Evolutionary conservation across 2,888 invertebrate species (phyloP), one percentile per base, ranked within the genome.

Genomic region (Rosalia funebris): DNA sequence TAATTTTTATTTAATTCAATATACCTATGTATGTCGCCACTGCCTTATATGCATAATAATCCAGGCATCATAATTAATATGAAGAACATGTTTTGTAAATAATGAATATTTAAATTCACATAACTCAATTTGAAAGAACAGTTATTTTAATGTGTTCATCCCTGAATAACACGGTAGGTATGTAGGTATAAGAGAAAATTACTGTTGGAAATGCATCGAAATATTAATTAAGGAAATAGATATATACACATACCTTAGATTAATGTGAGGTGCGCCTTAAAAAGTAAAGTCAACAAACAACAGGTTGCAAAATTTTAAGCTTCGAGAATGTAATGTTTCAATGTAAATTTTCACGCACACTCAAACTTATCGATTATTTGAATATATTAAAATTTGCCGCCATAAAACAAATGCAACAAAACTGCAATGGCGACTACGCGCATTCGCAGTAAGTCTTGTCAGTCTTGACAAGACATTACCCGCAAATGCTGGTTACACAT

Each of bases 341-440:
- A 4, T 36, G 14, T 1, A 15, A 46, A 37, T 54, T 46, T 47
- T 54, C 45, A 62, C 76, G 77, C 78, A 77, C 53, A 67, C 71
- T 68, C 74, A 19, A 58, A 56, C 50, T 58, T 77, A 79, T 78
- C 75, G 79, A 79, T 74, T 71, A 68, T 73, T 72, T 57, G 60
- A 73, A 73, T 68, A 45, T 56, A 60, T 32, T 58, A 59, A 59
- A 62, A 68, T 75, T 76, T 76, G 74, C 75, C 78, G 78, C 77
- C 76, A 75, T 62, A 73, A 74, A 75, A 72, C 69, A 69, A 71
- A 69, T 66, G 61, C 62, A 64, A 63, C 61, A 58, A 66, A 62
- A 57, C 53, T 62, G 45, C 54, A 59, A 62, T 64, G 62, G 62
- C 66, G 61, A 31, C 36, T 10, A 37, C 17, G 62, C 63, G 60